Evolutionary conservation across 2,797 vertebrate species (phyloP), one percentile per base, ranked within the genome.

Genomic region (Antrozous pallidus): DNA sequence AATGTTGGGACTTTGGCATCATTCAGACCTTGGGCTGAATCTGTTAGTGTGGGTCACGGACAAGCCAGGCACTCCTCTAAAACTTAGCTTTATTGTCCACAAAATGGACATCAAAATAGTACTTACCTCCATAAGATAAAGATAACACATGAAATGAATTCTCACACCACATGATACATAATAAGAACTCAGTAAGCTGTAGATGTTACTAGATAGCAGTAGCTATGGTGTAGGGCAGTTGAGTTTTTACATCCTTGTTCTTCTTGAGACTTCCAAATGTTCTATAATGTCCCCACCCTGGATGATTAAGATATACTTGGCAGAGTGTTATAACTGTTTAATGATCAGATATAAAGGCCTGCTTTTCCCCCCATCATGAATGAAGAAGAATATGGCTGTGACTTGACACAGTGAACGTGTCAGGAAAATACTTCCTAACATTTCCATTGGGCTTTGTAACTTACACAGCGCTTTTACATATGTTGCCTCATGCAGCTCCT

Each of bases 181-280:
- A 24, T 70, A 65, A 31, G 16, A 73, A n/a, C 71, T 77, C 45
- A 87, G 22, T 18, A 58, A 94, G 67, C 56, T 20, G 8, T 14
- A 51, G 18, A 31, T 82, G 28, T n/a, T 81, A 80, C n/a, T 45
- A 70, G 18, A 14, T 40, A n/a, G 49, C 17, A 65, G 40, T 81
- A 79, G 26, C 26, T 81, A 42, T 47, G 2, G 2, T 5, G 4
- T 63, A 8, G 26, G 20, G 2, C 2, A 4, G 11, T 38, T 26
- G 16, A 71, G 2, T 65, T 36, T 61, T 93, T 86, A 54, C n/a
- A 82, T 86, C 33, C 10, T 56, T 87, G 7, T 65, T 36, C 45
- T 82, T 86, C 81, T 92, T 58, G 70, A 54, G 92, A 91, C 18
- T 95, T 93, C 22, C 11, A 40, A 65, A 49, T 91, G n/a, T 28